Base-by-base conservation (phyloP, 2,113 vertebrate species). In the Phaethornis superciliosus region DNA sequence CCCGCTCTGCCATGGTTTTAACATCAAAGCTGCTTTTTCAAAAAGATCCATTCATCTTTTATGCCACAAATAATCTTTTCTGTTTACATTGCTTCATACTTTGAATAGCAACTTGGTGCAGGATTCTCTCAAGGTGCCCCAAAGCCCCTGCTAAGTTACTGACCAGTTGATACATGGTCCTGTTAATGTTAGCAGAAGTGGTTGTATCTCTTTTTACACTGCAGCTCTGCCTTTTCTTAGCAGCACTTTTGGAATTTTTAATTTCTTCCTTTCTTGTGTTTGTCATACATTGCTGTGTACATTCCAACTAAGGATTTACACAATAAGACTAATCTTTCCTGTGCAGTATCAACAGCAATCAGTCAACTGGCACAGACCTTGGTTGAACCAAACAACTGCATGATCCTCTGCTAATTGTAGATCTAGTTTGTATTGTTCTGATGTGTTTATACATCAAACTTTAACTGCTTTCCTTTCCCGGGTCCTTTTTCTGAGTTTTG, bases 151-250 rank as follows among this genome's bases (percentile, higher is more conserved):
- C 30, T 3, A 2, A 24, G 30, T 26, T 46, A 10, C 32, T 42
- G 44, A 24, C 28, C 13, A 4, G 42, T 1, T 49, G 28, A 72
- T 33, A 13, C 19, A 28, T 18, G 51, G n/a, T 17, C 21, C 9
- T 23, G 12, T 0, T 0, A n/a, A 4, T 0, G 0, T 26, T 27
- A 52, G 49, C 17, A 46, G 54, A 27, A 52, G 40, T 7, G 27
- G 13, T 24, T 68, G 4, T 56, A 12, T 15, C 26, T 75, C 60
- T 58, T 44, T 32, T 58, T 27, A 9, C 9, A 2, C 72, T 77
- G 58, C 40, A 64, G 47, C 10, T 7, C 0, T 51, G 32, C 18
- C 12, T 24, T 71, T 32, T 58, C 51, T 49, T 8, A 69, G 58
- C 46, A 74, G 17, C 37, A 8, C 1, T 8, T 27, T 75, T 42